Base-by-base conservation (phyloP, 2,113 vertebrate genomes). In the Calidris pygmaea region DNA sequence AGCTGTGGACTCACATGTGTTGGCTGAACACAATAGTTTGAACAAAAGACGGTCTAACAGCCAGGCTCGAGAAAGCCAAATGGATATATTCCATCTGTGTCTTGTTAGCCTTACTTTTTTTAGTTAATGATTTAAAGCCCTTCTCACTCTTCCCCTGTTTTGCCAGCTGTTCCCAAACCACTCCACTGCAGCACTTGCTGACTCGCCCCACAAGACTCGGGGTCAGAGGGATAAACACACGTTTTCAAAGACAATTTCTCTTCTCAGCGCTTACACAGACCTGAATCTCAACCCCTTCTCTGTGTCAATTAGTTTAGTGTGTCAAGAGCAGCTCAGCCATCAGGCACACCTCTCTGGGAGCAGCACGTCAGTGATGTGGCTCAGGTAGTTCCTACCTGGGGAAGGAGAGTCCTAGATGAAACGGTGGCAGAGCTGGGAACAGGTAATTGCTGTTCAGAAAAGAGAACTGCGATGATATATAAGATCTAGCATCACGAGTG, bases 401-500 rank as follows among this genome's bases (percentile, higher is more conserved):
- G 43, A 76, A 60, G 20, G 1, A 45, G 18, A 78, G 6, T 29
- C 41, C 12, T 3, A 3, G 18, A 16, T 30, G 68, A n/a, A 11
- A 32, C 6, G 29, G 9, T 55, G 53, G 53, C 53, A 55, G 52
- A 15, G 52, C 52, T 17, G 26, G 53, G 53, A 27, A 55, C 29
- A 15, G 53, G 53, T 55, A 55, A 18, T 73, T 77, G 83, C 43
- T 65, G 85, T 79, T 91, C 9, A 1, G 65, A 87, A 93, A 85
- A 93, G 63, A 92, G 79, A 95, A 85, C 63, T 39, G 94, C 23
- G 10, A 80, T 82, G 55, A 71, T 30, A 72, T 18, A 76, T 43
- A 52, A 56, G 39, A 95, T 72, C 66, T 63, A 84, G 89, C 66
- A 89, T 59, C 93, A 77, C 37, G 87, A 77, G 75, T 82, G 90